Conservation (phyloP, 2,113 vertebrate genomes). For the Chaenocephalus aceratus region DNA sequence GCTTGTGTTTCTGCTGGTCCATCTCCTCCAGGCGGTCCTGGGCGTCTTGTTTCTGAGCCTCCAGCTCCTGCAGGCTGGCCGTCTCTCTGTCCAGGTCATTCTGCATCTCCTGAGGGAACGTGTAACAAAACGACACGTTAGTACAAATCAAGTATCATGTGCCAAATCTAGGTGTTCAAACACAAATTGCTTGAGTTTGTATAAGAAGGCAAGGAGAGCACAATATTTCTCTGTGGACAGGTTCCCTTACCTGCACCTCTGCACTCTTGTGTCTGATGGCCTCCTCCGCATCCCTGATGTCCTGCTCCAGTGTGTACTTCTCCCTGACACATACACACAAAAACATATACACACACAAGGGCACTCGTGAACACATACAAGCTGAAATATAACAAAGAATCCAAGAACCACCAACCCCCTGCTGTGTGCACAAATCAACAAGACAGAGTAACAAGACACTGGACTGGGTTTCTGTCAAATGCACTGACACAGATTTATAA, state of each 20-base stretch:
- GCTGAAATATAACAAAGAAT: neutral
- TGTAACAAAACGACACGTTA: neutral
- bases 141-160: neutral
- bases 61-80: conserved; percentile 91
- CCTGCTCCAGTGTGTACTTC: conserved; percentile 95
- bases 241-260: conserved; percentile 92
- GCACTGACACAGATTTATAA: neutral
- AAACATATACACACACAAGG: conserved; percentile 29
- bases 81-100: conserved; percentile 95
- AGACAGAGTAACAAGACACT: conserved; percentile 2
- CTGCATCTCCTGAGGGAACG: conserved; percentile 89
- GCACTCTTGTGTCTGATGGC: conserved; percentile 92
- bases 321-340: conserved; percentile 83
- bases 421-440: neutral
- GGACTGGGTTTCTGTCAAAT: conserved; percentile 20
- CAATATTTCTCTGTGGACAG: neutral
- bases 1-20: conserved; percentile 97
- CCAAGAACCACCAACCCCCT: neutral
- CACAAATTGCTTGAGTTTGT: neutral
- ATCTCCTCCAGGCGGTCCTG: conserved; percentile 97
- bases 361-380: conserved; percentile 5
- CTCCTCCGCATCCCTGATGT: conserved; percentile 95
- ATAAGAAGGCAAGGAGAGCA: neutral
- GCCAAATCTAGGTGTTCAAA: neutral
- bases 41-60: conserved; percentile 96